Evolutionary conservation across 2,797 vertebrate genomes (phyloP), one percentile per base, ranked within the genome.

Genomic region (Picus viridis): DNA sequence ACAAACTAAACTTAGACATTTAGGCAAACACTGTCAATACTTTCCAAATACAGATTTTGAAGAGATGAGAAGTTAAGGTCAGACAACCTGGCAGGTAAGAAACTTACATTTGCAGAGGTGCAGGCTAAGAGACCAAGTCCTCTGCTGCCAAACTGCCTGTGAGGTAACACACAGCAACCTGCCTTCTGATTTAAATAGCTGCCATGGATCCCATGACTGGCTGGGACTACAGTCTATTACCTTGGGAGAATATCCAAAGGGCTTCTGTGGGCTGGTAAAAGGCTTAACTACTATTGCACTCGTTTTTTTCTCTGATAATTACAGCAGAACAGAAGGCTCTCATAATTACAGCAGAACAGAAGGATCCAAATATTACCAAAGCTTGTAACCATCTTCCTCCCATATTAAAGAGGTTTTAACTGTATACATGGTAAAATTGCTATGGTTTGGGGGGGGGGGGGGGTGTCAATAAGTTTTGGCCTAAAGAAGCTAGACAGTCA

Each of bases 251-350:
- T 2, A 73, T 51, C 83, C 83, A 62, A 47, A 89, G 43, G 62
- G 56, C 29, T 86, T 73, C 26, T 70, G 71, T 26, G 91, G 94
- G 74, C 92, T 90, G 81, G 34, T 39, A 56, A 92, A 86, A 78
- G 36, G 67, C 57, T 92, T 73, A 75, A 77, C 41, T 51, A 47
- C 53, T 83, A 26, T 32, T 93, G 77, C 90, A 83, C 54, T 56
- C 49, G 41, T 59, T 41, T 84, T 56, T 20, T 27, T 58, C 75
- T 74, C 77, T 36, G 62, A 26, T 58, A 51, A 51, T 51, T 51
- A 51, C 12, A 51, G 22, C 23, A 51, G 23, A 51, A 51, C 49
- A 51, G 49, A 51, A 51, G 49, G 49, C 75, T 75, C 77, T 34
- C 63, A 29, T 58, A 73, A 83, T 63, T 43, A 54, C 27, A 69